Percentiles rank a stretch among this genome's conserved stretches.
Conservation (phyloP, 2,888 invertebrate species). For the Itoplectis maculator region DNA sequence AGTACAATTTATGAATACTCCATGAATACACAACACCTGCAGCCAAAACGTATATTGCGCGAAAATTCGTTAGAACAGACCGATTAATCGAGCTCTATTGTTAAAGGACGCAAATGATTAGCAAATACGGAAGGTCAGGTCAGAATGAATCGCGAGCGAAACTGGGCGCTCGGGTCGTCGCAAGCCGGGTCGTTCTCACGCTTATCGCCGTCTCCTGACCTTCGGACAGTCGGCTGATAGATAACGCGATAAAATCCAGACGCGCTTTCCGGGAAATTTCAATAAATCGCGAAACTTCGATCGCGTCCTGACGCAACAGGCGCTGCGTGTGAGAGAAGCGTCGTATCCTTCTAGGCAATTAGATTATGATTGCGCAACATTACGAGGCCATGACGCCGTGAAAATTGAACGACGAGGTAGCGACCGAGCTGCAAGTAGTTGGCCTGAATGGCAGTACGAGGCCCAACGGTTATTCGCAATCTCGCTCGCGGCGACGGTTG, state of each 20-base stretch:
- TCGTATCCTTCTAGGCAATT: neutral
- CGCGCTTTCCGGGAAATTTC: neutral
- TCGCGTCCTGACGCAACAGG: neutral
- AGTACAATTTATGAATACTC: neutral
- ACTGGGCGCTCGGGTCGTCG: too few species aligned
- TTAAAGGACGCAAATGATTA: too few species aligned
- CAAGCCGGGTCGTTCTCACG: conserved; percentile 23
- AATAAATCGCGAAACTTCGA: conserved; percentile 21
- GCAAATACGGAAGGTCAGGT: neutral
- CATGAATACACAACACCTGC: neutral
- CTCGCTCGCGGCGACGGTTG: conserved; percentile 26
- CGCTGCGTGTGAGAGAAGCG: neutral
- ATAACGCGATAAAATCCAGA: neutral
- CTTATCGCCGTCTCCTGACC: conserved; percentile 24
- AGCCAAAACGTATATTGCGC: neutral
- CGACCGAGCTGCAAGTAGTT: too few species aligned
- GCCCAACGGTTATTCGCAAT: neutral
- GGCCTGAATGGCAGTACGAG: neutral
- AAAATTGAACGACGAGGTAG: conserved; percentile 9
- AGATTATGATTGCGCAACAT: conserved; percentile 37
- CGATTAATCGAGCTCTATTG: conserved; percentile 5
- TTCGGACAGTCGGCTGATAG: neutral
- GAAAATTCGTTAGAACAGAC: neutral
- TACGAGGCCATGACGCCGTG: conserved; percentile 34
- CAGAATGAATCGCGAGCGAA: too few species aligned